Evolutionary conservation across 2,797 vertebrate species (phyloP).

Genomic region (Paguma larvata): DNA sequence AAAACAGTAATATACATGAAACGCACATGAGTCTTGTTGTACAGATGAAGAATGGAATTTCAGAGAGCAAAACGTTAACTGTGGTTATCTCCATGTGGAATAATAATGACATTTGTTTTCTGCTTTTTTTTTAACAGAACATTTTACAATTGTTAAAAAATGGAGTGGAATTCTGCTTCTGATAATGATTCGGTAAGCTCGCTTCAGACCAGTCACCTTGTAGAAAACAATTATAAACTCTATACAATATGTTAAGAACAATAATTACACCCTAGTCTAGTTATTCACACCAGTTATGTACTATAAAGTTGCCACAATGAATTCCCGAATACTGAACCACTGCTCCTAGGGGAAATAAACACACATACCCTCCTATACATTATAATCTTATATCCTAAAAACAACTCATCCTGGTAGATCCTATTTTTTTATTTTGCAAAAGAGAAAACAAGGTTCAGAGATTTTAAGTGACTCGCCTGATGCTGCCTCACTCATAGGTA

Average conservation of each 20-base stretch:
- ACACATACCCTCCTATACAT: not conserved
- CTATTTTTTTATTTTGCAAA: not conserved
- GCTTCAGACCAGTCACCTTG: not conserved
- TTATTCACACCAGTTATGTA: not conserved
- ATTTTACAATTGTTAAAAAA: not conserved
- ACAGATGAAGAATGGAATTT: not conserved
- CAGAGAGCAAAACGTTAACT: not conserved
- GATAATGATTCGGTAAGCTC: not conserved
- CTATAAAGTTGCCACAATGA: not conserved
- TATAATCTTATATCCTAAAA: not conserved
- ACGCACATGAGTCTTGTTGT: not conserved
- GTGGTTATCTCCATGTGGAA: not conserved
- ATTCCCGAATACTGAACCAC: not conserved
- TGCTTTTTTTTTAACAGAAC: not conserved
- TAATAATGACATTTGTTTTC: not conserved
- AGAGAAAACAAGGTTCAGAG: not conserved
- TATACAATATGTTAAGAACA: not conserved
- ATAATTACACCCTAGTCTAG: not conserved
- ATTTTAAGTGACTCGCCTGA: not conserved
- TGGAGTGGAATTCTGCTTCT: not conserved
- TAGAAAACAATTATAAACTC: constrained; percentile 34
- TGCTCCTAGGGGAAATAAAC: not conserved
- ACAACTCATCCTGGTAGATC: not conserved
- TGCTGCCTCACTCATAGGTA: not conserved
- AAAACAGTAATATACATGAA: not conserved